Percentiles rank a stretch among this genome's conserved stretches.
Evolutionary conservation across 2,888 invertebrate species (phyloP).

Genomic region (Cataglyphis livida): DNA sequence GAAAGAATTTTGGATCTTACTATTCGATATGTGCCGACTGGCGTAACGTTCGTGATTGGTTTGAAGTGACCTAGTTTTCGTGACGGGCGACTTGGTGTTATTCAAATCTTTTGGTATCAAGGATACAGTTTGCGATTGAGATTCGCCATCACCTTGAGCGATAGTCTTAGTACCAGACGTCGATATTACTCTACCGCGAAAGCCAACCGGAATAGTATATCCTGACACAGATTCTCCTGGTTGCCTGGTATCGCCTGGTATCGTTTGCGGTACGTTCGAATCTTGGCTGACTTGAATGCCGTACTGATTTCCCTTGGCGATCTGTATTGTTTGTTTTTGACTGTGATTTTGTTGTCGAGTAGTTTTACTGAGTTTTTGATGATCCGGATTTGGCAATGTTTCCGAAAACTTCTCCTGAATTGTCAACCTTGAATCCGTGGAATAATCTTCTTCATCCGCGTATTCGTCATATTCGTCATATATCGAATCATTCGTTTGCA

Average conservation of each 20-base stretch:
- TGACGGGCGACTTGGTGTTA: conserved; percentile 68
- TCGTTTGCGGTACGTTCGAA: conserved; percentile 86
- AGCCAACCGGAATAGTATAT: conserved; percentile 90
- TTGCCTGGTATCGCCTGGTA: conserved; percentile 88
- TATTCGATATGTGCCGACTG: conserved; percentile 25
- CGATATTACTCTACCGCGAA: conserved; percentile 89
- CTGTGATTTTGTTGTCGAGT: conserved; percentile 16
- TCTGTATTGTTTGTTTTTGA: conserved; percentile 89
- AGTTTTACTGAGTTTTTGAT: conserved; percentile 66
- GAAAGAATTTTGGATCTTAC: conserved; percentile 41
- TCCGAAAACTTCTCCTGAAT: conserved; percentile 43
- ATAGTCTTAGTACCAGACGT: conserved; percentile 87
- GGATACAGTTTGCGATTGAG: conserved; percentile 90
- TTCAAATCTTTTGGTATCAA: conserved; percentile 70
- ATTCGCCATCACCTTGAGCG: conserved; percentile 88
- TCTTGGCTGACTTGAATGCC: conserved; percentile 89
- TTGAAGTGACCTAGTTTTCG: conserved; percentile 79
- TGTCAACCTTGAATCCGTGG: conserved; percentile 45
- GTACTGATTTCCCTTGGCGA: conserved; percentile 88
- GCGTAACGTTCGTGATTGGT: conserved; percentile 68
- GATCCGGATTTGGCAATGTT: conserved; percentile 68
- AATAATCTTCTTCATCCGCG: conserved; percentile 85
- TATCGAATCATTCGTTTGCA: conserved; percentile 60
- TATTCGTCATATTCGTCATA: conserved; percentile 89
- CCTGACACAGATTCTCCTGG: conserved; percentile 90